Evolutionary conservation across 2,797 vertebrate species (phyloP).

Genomic region (Protonibea diacanthus): DNA sequence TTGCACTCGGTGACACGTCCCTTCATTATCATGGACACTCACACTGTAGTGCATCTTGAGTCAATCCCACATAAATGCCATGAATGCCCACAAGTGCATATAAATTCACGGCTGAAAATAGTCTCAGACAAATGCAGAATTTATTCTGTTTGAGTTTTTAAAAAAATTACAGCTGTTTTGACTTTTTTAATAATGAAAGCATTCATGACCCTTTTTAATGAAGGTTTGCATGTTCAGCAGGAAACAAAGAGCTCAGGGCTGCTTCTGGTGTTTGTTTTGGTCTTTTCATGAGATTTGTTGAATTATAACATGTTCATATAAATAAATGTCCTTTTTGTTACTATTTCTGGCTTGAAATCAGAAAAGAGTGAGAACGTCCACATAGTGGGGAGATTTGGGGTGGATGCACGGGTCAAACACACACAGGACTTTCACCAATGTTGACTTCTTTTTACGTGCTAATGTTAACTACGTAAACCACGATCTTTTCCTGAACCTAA

Average conservation of each 20-base stretch:
- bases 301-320: not conserved
- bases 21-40: not conserved
- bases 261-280: not conserved
- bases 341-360: too few relatives aligned
- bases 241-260: not conserved
- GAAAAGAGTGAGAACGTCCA: too few relatives aligned
- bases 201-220: not conserved
- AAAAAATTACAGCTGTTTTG: not conserved
- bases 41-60: constrained; percentile 2
- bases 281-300: not conserved
- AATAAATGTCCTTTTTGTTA: not conserved
- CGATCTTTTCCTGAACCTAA: too few relatives aligned
- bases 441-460: too few relatives aligned
- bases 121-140: not conserved
- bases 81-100: not conserved
- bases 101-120: constrained; percentile 3
- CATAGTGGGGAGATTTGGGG: too few relatives aligned
- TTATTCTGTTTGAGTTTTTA: not conserved
- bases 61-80: not conserved
- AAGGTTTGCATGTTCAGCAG: not conserved
- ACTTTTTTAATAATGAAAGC: not conserved
- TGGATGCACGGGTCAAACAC: too few relatives aligned
- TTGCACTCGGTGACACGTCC: not conserved
- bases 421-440: too few relatives aligned
- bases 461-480: too few relatives aligned